These are phyloP conservation scores for Sweltsa coloradensis DNA, from an alignment of 1,140 invertebrate species.

Conservation along the genomic window DNA sequence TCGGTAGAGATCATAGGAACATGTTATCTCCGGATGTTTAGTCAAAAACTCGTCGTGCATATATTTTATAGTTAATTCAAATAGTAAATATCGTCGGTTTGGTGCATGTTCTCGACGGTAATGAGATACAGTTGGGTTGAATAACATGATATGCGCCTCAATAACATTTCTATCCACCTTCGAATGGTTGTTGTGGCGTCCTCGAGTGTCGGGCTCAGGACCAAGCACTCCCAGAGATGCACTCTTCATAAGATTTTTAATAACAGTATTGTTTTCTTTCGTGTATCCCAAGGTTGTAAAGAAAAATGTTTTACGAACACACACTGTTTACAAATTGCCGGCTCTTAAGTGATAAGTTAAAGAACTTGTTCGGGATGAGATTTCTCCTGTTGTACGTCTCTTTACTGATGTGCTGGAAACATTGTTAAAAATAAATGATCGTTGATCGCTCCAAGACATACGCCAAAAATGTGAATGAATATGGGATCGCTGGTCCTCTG, in stretches of 20 bases:
- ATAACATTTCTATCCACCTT: constrained; percentile 12
- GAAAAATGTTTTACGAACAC: constrained; percentile 18
- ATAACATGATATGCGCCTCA: constrained; percentile 19
- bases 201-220: constrained; percentile 13
- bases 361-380: not conserved
- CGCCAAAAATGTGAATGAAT: not conserved
- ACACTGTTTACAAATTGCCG: not conserved
- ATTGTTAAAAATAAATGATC: constrained; percentile 5
- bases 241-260: constrained; percentile 18
- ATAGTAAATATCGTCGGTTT: constrained; percentile 21
- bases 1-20: constrained; percentile 13
- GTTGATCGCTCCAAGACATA: constrained; percentile 14
- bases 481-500: not conserved
- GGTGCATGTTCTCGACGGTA: constrained; percentile 24
- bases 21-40: constrained; percentile 17
- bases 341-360: constrained; percentile 2
- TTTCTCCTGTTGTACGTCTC: constrained; percentile 1
- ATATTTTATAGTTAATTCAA: constrained; percentile 18
- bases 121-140: constrained; percentile 21
- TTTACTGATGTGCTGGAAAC: not conserved
- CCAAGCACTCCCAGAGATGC: constrained; percentile 16
- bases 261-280: constrained; percentile 12
- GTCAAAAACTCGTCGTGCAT: constrained; percentile 23
- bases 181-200: constrained; percentile 11
- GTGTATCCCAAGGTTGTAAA: constrained; percentile 16